Conservation (phyloP, 2,797 vertebrate species). For the Bradypus variegatus region DNA sequence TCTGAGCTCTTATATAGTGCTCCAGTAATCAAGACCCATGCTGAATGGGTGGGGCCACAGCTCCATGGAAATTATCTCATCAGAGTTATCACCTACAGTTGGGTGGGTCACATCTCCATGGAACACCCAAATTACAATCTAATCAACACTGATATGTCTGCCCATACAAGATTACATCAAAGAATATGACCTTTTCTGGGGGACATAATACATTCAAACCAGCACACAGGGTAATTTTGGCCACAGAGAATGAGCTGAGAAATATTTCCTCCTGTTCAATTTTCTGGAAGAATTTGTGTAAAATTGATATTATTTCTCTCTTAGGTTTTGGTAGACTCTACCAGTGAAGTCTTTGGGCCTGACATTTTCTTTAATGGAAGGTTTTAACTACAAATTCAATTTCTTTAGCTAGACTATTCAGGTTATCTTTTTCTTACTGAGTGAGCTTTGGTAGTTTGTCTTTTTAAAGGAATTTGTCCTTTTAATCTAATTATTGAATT, state of each 20-base stretch:
- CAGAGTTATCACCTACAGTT: no score
- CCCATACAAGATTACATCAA: no score
- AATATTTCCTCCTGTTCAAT: background rate
- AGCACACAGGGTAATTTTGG: background rate
- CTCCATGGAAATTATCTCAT: no score
- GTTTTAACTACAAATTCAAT: background rate
- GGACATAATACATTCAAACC: no score
- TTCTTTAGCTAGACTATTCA: background rate
- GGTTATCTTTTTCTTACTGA: background rate
- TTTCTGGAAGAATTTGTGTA: background rate
- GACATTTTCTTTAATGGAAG: background rate
- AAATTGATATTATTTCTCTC: background rate
- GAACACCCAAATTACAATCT: no score
- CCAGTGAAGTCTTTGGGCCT: background rate
- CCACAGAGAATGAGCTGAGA: background rate
- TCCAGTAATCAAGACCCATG: no score
- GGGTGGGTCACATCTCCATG: no score
- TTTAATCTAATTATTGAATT: background rate
- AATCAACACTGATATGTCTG: no score
- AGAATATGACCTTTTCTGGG: no score
- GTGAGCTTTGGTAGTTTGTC: background rate
- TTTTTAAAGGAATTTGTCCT: background rate
- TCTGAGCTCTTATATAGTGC: no score
- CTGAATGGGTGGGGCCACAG: no score
- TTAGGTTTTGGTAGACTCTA: background rate